Conservation (phyloP, 2,113 vertebrate species). For the Hippolais icterina region DNA sequence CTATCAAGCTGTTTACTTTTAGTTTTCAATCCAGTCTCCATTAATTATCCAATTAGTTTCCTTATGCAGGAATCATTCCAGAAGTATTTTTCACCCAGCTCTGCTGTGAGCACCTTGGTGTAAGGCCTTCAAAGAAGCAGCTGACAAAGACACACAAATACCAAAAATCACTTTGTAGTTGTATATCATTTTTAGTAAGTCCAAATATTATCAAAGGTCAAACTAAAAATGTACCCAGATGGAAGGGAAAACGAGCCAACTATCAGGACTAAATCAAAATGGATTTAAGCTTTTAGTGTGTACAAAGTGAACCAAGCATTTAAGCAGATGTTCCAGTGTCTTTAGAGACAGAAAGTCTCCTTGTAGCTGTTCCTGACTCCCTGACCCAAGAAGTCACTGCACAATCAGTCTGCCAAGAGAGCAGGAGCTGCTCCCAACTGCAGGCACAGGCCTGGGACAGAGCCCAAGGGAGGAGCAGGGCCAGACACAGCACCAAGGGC, state of each 20-base stretch:
- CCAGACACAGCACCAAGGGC: neutral
- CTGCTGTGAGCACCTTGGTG: neutral
- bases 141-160: neutral
- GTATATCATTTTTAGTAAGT: neutral
- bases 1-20: neutral
- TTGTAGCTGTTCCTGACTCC: constrained; percentile 40
- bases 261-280: neutral
- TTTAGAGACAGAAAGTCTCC: constrained; percentile 46
- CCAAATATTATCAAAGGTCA: neutral
- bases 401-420: constrained; percentile 13
- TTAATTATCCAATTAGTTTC: constrained; percentile 13
- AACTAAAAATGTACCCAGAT: neutral
- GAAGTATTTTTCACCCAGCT: neutral
- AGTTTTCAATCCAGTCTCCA: neutral
- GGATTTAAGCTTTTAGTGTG: neutral
- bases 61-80: neutral
- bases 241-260: neutral
- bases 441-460: neutral
- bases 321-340: constrained; percentile 36
- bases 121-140: neutral
- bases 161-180: neutral
- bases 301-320: neutral
- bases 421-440: neutral
- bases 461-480: neutral
- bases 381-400: constrained; percentile 64